Evolutionary conservation across 2,888 invertebrate species (phyloP), one percentile per base, ranked within the genome.

Genomic region (Watsonalla cultraria): DNA sequence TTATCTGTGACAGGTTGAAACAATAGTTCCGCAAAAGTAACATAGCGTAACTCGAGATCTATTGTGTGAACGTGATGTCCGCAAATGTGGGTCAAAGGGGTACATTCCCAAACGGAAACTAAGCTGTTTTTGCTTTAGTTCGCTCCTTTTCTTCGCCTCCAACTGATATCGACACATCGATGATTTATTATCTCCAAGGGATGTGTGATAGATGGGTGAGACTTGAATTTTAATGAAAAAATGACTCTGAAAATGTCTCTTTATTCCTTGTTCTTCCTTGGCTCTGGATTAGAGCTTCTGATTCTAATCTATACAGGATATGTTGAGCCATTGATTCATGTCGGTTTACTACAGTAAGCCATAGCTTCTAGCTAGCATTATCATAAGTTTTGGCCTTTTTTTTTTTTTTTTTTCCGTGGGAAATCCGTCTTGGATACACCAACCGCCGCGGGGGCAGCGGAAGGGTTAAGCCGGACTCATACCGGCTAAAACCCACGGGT

Each of bases 111-210:
- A 59, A 51, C 55, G 53, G 59, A 62, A 61, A 57, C 64, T 59
- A 57, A 62, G 54, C 64, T 60, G 45, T 55, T 53, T 49, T 51
- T 47, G 37, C 55, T 51, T 53, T 55, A 55, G 52, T 55, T 57
- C 51, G 51, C 58, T 58, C 60, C 66, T 59, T 65, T 65, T 71
- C 59, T 61, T 64, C 67, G 55, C 57, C 64, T 62, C 61, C 52
- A 52, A 62, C 59, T 64, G 69, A 56, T 68, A 61, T 66, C 55
- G 66, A 61, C 64, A 58, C 49, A 49, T 39, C 8, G 24, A 66
- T 74, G 71, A 73, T 74, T 70, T 68, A 74, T 68, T 62, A 55
- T 59, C 54, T 62, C 50, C 52, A 57, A 54, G 37, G 15, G 39
- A 37, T 39, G 37, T n/a, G 7, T 11, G 49, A 49, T 39, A 49